A percentile compares a stretch with the other conserved stretches of the same genome.
These are phyloP conservation scores for Nomada goodeniana DNA, from an alignment of 2,888 invertebrate genomes.

Conservation along the genomic window DNA sequence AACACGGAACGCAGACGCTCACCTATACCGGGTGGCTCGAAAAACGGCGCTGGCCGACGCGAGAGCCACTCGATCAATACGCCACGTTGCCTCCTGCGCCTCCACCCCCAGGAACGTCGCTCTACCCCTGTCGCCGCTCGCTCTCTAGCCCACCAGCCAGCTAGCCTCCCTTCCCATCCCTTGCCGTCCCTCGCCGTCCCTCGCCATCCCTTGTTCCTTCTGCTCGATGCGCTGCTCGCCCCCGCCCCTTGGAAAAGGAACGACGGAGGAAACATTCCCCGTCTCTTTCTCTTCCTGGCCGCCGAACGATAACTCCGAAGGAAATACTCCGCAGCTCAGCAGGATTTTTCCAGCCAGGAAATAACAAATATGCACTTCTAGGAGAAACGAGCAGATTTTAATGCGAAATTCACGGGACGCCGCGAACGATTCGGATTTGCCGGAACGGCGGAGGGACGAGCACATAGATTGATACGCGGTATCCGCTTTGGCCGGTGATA, in stretches of 20 bases:
- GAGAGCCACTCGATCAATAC: conserved; percentile 84
- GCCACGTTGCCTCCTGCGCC: conserved; percentile 82
- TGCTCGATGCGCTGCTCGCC: conserved; percentile 64
- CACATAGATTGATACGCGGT: not conserved
- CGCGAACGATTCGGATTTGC: conserved; percentile 7
- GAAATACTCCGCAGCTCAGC: conserved; percentile 69
- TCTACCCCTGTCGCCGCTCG: conserved; percentile 39
- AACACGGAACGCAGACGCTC: conserved; percentile 62
- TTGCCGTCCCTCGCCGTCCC: conserved; percentile 47
- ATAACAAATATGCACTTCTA: conserved; percentile 53
- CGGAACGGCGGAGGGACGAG: not conserved
- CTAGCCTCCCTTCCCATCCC: conserved; percentile 28
- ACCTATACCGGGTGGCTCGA: conserved; percentile 76
- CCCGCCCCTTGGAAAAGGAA: conserved; percentile 67
- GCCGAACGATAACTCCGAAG: conserved; percentile 54
- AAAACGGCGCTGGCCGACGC: conserved; percentile 75
- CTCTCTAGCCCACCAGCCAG: conserved; percentile 44
- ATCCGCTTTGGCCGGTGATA: not conserved
- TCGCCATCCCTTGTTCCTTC: conserved; percentile 52
- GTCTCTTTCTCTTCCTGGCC: conserved; percentile 29
- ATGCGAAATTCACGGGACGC: conserved; percentile 41
- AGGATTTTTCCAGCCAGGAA: conserved; percentile 68
- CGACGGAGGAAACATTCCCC: conserved; percentile 67
- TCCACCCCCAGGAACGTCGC: conserved; percentile 72
- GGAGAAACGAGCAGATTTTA: conserved; percentile 51